Conservation (phyloP, 1,140 invertebrate genomes). For the Drosophila neocordata region DNA sequence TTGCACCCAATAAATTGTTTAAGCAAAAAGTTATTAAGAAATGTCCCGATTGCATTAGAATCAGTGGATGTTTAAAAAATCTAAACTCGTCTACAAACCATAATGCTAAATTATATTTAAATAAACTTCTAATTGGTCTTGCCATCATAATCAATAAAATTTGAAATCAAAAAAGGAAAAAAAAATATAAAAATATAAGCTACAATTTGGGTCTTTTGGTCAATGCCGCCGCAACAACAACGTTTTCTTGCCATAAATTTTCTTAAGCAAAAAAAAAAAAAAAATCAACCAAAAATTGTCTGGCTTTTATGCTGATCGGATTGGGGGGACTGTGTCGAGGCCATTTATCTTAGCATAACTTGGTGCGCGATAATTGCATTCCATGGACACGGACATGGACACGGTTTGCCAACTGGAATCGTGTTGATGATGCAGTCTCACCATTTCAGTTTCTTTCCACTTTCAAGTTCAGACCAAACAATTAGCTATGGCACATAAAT, state of each 20-base stretch:
- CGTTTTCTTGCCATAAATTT: slow-evolving; percentile 48
- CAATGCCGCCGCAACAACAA: slow-evolving; percentile 31
- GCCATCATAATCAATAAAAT: background rate
- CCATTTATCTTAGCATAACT: slow-evolving; percentile 79
- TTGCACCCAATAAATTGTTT: background rate
- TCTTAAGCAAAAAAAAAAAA: background rate
- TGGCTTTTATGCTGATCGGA: slow-evolving; percentile 26
- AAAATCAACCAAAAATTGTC: slow-evolving; percentile 67
- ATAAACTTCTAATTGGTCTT: slow-evolving; percentile 15
- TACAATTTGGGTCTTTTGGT: slow-evolving; percentile 52
- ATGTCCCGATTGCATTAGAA: background rate
- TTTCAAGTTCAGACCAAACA: slow-evolving; percentile 69
- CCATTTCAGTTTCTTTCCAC: slow-evolving; percentile 17
- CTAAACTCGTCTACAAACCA: background rate
- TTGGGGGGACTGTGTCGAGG: slow-evolving; percentile 5
- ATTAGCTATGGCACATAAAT: slow-evolving; percentile 81
- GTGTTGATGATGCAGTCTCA: slow-evolving; percentile 19
- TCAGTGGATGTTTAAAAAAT: background rate
- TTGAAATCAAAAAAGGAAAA: slow-evolving; percentile 3
- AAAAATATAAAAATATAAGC: background rate
- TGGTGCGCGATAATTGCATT: slow-evolving; percentile 78
- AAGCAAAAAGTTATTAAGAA: background rate
- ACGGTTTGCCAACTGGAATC: slow-evolving; percentile 15
- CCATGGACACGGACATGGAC: slow-evolving; percentile 36
- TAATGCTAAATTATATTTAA: background rate